Conservation (phyloP, 2,797 vertebrate species). For the Sebastes glaucus region DNA sequence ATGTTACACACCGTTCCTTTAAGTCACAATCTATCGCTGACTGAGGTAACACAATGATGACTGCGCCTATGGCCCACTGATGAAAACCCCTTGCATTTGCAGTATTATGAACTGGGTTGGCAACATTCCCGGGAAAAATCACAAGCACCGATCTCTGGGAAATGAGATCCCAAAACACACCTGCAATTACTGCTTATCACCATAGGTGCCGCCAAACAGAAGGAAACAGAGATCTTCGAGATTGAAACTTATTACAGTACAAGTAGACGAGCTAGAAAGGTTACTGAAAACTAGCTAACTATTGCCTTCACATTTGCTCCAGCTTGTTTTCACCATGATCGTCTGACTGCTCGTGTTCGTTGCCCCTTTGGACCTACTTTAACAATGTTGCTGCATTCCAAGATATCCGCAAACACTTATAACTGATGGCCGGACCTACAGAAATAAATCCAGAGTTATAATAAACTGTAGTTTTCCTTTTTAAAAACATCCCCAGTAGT, state of each 20-base stretch:
- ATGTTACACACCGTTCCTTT: no score
- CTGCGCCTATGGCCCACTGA: background rate
- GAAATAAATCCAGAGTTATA: background rate
- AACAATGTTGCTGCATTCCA: background rate
- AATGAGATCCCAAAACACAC: background rate
- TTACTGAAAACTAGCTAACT: background rate
- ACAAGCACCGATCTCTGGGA: no score
- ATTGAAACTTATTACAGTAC: background rate
- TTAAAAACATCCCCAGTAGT: conserved; percentile 2
- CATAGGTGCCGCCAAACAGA: background rate
- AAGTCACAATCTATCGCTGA: background rate
- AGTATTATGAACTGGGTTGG: background rate
- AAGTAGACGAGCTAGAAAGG: background rate
- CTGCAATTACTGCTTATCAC: background rate
- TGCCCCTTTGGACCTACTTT: background rate
- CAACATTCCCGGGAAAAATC: background rate
- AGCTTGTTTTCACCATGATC: background rate
- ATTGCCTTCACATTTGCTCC: background rate
- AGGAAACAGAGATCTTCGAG: background rate
- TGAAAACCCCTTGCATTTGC: background rate
- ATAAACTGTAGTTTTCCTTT: conserved; percentile 21
- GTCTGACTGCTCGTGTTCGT: background rate
- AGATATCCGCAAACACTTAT: background rate
- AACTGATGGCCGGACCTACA: background rate
- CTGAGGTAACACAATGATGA: background rate